phyloP scores from a whole-genome alignment of 2,797 vertebrate species.

The Falco naumanni region DNA sequence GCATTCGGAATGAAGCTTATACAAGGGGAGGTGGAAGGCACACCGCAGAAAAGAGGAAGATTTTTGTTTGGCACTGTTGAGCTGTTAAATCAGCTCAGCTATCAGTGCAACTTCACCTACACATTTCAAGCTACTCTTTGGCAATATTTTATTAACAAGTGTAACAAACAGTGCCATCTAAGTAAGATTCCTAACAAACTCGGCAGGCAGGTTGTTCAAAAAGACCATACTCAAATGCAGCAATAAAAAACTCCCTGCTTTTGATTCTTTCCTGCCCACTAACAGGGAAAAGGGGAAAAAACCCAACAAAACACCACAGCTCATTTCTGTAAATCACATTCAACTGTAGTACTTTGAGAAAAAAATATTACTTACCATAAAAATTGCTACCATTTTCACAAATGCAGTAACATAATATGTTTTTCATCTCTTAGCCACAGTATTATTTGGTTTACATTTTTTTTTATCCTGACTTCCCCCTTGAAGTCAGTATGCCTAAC shows the following conservation, averaged over 20 bases:
- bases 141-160: neutral
- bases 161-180: neutral
- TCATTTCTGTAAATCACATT: too few relatives aligned
- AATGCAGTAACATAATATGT: neutral
- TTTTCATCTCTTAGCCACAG: too few relatives aligned
- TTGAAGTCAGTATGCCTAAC: too few relatives aligned
- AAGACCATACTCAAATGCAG: too few relatives aligned
- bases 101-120: neutral
- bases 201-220: too few relatives aligned
- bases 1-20: neutral
- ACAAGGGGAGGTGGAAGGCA: neutral
- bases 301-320: too few relatives aligned
- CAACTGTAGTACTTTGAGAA: neutral
- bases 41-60: neutral
- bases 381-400: neutral
- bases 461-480: too few relatives aligned
- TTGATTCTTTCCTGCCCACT: too few relatives aligned
- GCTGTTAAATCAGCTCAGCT: neutral
- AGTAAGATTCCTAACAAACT: neutral
- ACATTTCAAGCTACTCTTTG: neutral
- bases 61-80: neutral
- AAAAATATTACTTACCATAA: neutral
- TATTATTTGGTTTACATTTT: too few relatives aligned
- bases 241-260: too few relatives aligned
- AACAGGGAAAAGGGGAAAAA: too few relatives aligned